Conservation (phyloP, 2,888 invertebrate genomes). For the Parochlus steinenii region DNA sequence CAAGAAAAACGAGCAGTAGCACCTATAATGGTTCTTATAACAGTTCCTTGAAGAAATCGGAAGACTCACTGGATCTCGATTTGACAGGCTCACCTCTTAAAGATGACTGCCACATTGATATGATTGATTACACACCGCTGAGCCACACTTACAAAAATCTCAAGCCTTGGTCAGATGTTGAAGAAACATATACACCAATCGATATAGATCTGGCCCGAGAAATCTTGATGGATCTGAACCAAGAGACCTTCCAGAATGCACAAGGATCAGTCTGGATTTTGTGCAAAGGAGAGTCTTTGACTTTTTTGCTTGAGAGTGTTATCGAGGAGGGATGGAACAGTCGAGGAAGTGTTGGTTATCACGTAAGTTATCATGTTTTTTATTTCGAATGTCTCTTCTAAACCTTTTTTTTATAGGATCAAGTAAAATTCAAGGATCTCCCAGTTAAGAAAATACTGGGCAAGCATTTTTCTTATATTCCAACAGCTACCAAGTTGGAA, state of each 20-base stretch:
- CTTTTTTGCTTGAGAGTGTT: slow-evolving; percentile 22
- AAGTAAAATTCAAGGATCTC: slow-evolving; percentile 18
- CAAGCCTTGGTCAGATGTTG: slow-evolving; percentile 23
- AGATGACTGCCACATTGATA: slow-evolving; percentile 25
- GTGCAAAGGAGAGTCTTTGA: slow-evolving; percentile 13
- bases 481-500: slow-evolving; percentile 10
- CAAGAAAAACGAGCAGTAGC: too few relatives aligned
- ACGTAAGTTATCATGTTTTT: slow-evolving; percentile 16
- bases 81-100: slow-evolving; percentile 28
- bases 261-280: slow-evolving; percentile 32
- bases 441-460: slow-evolving; percentile 19
- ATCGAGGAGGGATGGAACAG: slow-evolving; percentile 18
- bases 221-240: slow-evolving; percentile 21
- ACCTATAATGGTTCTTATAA: too few relatives aligned
- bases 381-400: too few relatives aligned
- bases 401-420: slow-evolving; percentile 2
- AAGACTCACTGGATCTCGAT: slow-evolving; percentile 20
- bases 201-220: slow-evolving; percentile 19
- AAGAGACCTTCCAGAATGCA: slow-evolving; percentile 16
- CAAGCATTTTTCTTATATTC: slow-evolving; percentile 18
- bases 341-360: slow-evolving; percentile 23
- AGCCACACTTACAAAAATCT: slow-evolving; percentile 17
- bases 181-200: slow-evolving; percentile 24
- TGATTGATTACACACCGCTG: slow-evolving; percentile 21
- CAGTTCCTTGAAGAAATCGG: not conserved